Evolutionary conservation across 37 sponge, comb jelly and placozoan species (phyloP).

Genomic region (Lycopodina hypogea): DNA sequence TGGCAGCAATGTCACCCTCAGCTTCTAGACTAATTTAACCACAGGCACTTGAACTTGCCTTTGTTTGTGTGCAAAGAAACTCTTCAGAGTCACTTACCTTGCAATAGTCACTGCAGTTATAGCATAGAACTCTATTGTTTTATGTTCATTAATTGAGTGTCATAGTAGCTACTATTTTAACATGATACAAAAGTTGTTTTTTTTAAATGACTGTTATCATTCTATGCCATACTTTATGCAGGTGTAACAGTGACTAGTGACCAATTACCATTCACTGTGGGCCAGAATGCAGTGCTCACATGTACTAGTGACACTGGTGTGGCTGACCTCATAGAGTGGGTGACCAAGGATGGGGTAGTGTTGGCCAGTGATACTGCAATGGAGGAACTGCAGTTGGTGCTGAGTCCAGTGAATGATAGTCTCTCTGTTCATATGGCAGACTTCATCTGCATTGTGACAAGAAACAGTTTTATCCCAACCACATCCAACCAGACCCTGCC

Average conservation of each 20-base stretch:
- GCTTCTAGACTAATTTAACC: no score
- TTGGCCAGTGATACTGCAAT: neutral
- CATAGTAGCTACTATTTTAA: no score
- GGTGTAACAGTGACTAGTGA: slow-evolving; percentile 6
- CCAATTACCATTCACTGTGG: slow-evolving; percentile 1
- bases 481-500: neutral
- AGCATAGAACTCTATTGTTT: no score
- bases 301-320: slow-evolving; percentile 17
- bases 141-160: no score
- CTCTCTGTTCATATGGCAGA: slow-evolving; percentile 1
- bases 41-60: no score
- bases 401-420: slow-evolving; percentile 18
- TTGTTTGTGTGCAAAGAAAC: no score
- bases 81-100: no score
- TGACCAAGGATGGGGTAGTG: neutral
- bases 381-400: neutral
- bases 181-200: no score
- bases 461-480: neutral
- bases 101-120: no score
- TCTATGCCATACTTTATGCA: no score
- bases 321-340: slow-evolving; percentile 11
- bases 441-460: slow-evolving; percentile 9
- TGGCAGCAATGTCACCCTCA: no score
- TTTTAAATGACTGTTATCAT: no score
- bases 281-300: neutral